phyloP scores from a whole-genome alignment of 2,888 invertebrate species.

The Syritta pipiens region DNA sequence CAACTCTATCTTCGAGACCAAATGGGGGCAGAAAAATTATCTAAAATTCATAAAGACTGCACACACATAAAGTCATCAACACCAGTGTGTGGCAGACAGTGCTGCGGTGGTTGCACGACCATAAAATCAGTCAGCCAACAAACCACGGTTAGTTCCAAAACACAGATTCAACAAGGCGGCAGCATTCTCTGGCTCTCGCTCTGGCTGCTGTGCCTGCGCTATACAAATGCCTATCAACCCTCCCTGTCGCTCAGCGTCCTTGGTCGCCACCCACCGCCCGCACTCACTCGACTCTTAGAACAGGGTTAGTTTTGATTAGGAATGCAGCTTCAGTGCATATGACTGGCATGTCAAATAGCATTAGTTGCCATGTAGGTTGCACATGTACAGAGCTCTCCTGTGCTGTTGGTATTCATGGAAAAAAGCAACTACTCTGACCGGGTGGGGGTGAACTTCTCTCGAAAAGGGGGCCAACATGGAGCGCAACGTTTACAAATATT shows the following conservation, averaged over 20 bases:
- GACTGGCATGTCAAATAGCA: constrained; percentile 68
- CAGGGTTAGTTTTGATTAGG: constrained; percentile 62
- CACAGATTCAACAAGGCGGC: constrained; percentile 62
- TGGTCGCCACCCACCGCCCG: constrained; percentile 14
- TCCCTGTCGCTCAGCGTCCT: constrained; percentile 15
- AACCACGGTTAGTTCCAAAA: constrained; percentile 63
- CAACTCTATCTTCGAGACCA: constrained; percentile 38
- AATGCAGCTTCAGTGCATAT: constrained; percentile 63
- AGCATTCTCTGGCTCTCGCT: neutral
- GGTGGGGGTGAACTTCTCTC: neutral
- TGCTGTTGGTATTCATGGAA: neutral
- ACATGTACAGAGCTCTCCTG: constrained; percentile 1
- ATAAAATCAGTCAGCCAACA: constrained; percentile 66
- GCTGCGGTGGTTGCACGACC: constrained; percentile 44
- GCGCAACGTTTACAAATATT: constrained; percentile 62
- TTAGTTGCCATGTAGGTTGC: constrained; percentile 60
- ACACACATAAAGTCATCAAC: constrained; percentile 55
- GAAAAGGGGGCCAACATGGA: neutral
- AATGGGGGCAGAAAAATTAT: constrained; percentile 60
- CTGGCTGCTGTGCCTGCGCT: neutral
- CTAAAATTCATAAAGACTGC: constrained; percentile 61
- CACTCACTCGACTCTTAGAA: constrained; percentile 19
- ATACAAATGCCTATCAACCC: neutral
- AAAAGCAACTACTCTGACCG: constrained; percentile 1
- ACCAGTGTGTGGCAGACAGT: constrained; percentile 47